Base-by-base conservation (phyloP, 2,113 vertebrate genomes). In the Oxyruncus cristatus region DNA sequence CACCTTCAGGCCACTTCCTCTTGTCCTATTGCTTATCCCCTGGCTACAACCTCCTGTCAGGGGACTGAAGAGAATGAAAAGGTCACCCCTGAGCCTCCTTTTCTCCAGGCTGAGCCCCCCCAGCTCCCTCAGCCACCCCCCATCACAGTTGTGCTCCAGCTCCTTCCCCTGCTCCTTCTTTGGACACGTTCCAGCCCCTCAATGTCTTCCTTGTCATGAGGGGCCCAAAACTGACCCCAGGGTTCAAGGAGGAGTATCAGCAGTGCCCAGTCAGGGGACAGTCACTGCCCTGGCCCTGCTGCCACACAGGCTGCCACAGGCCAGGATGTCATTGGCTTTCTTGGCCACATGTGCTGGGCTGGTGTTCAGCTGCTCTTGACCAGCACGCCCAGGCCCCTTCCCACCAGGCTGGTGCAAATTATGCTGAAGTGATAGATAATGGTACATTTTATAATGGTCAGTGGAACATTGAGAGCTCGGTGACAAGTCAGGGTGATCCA, bases 221-320 rank as follows among this genome's bases (percentile, higher is more conserved):
- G 41, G 12, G n/a, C 28, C 30, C n/a, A n/a, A 71, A 63, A 63
- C 20, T 47, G 49, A n/a, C 6, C 30, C n/a, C 28, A 13, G 1
- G 20, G 30, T 55, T n/a, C 24, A 1, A 55, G 28, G 41, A 30
- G 41, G 12, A 14, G 9, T 28, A 39, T 46, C 65, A 53, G 55
- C 3, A 0, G 9, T 28, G n/a, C 56, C 39, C 15, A 41, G 20
- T 13, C 4, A 33, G 8, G 10, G 65, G 4, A 52, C 3, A 1
- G 22, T 47, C 74, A 39, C 65, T 24, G 66, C 24, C 24, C n/a
- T n/a, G 41, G 2, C 53, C 41, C 30, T 21, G 19, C 47, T 62
- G 65, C 33, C 39, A 3, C 28, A 13, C n/a, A 4, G 28, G 27
- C 39, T 71, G 55, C 28, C 28, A 39, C 26, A n/a, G 20, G 23